phyloP scores from a whole-genome alignment of 2,113 vertebrate species.

The Leptobrachium leishanense region DNA sequence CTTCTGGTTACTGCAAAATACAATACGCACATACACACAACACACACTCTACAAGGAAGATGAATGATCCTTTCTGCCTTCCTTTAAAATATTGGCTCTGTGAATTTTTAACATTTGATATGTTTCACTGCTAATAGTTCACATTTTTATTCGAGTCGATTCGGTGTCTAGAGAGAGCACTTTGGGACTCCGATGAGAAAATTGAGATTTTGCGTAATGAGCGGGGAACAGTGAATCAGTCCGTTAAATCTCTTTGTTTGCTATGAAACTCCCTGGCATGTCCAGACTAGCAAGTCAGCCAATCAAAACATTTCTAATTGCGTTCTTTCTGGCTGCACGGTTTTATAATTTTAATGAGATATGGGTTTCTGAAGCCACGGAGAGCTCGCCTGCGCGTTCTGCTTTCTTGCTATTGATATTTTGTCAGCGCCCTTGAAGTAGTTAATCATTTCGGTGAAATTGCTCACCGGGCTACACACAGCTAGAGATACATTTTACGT shows the following conservation, averaged over 20 bases:
- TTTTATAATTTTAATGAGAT: slow-evolving; percentile 46
- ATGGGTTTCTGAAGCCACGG: slow-evolving; percentile 41
- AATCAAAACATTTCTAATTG: slow-evolving; percentile 46
- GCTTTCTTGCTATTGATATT: slow-evolving; percentile 44
- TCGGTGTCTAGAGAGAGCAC: background rate
- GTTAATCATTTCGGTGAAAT: slow-evolving; percentile 43
- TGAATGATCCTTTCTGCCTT: too few relatives aligned
- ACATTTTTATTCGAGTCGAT: slow-evolving; percentile 14
- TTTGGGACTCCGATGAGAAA: slow-evolving; percentile 29
- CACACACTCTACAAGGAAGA: too few relatives aligned
- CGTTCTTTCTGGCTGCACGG: slow-evolving; percentile 41
- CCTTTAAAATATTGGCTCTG: background rate
- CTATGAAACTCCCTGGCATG: slow-evolving; percentile 34
- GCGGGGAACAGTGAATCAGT: slow-evolving; percentile 30
- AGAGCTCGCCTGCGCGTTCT: slow-evolving; percentile 39
- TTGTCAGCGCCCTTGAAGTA: slow-evolving; percentile 33
- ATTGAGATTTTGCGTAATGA: slow-evolving; percentile 43
- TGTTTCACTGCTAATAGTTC: slow-evolving; percentile 22
- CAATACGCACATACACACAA: too few relatives aligned
- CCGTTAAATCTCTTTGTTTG: slow-evolving; percentile 19
- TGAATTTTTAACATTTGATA: slow-evolving; percentile 6
- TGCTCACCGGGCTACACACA: slow-evolving; percentile 23
- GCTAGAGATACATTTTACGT: slow-evolving; percentile 22
- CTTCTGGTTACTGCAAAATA: too few relatives aligned
- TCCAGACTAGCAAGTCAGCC: slow-evolving; percentile 40